Conservation (phyloP, 2,113 vertebrate genomes). For the Pavo muticus region DNA sequence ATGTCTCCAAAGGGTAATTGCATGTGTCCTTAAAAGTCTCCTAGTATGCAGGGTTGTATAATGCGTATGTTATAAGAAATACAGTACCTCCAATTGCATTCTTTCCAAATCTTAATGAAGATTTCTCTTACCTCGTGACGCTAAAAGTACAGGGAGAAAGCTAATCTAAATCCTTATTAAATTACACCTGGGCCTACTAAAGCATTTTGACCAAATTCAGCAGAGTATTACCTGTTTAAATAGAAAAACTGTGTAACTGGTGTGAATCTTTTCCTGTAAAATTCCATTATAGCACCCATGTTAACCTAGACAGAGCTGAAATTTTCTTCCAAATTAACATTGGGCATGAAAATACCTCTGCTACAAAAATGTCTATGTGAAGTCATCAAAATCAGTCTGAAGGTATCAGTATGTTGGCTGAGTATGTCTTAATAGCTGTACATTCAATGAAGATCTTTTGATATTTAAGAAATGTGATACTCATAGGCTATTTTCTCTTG, state of each 20-base stretch:
- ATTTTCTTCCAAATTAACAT: background rate
- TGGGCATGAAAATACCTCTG: background rate
- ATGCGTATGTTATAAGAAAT: background rate
- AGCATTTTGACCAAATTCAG: background rate
- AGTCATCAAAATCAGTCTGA: background rate
- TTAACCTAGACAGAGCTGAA: background rate
- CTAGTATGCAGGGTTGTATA: background rate
- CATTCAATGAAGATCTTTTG: background rate
- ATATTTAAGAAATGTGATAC: background rate
- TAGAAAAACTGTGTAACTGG: background rate
- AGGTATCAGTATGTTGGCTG: background rate
- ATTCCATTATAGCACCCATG: background rate
- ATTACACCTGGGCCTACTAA: background rate
- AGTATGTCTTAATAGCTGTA: background rate
- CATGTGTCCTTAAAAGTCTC: background rate
- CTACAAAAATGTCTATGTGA: background rate
- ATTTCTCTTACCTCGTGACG: rapidly evolving
- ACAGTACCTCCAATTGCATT: background rate
- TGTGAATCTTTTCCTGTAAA: background rate
- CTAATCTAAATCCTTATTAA: background rate
- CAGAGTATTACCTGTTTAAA: background rate
- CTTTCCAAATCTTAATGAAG: background rate
- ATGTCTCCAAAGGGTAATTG: background rate
- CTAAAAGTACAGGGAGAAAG: background rate
- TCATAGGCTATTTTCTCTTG: background rate